phyloP scores from a whole-genome alignment of 2,113 vertebrate genomes.

The Hylia prasina region DNA sequence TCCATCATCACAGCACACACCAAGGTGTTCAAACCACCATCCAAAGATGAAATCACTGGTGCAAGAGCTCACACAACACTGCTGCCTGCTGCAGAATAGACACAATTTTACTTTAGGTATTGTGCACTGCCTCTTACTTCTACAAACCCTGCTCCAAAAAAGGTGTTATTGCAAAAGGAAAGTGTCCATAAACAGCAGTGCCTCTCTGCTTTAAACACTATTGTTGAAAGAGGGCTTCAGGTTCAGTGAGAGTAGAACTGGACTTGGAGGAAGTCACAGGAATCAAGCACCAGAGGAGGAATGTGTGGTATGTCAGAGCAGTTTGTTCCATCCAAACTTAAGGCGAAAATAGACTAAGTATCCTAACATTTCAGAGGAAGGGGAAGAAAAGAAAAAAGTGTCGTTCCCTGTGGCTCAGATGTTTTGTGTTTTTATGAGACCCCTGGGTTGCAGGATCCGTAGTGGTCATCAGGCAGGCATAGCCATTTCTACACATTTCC shows the following conservation, averaged over 20 bases:
- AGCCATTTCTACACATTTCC: not conserved
- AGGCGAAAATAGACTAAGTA: not conserved
- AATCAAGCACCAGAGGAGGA: not conserved
- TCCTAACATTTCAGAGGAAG: not conserved
- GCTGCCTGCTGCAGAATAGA: not conserved
- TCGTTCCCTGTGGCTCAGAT: not conserved
- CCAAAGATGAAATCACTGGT: not conserved
- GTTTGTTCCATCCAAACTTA: not conserved
- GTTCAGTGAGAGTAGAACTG: not conserved
- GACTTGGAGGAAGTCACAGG: not conserved
- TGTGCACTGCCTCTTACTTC: not conserved
- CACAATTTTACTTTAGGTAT: not conserved
- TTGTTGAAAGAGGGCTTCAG: not conserved
- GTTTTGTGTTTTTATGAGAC: not conserved
- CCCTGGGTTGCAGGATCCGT: not conserved
- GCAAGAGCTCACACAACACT: not conserved
- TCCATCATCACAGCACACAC: not conserved
- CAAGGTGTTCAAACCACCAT: not conserved
- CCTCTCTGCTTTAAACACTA: not conserved
- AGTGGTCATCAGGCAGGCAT: not conserved
- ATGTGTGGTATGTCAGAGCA: accelerated
- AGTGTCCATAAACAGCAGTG: not conserved
- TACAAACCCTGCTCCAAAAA: not conserved
- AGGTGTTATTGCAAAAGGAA: not conserved
- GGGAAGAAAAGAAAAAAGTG: accelerated